Base-by-base conservation (phyloP, 2,888 invertebrate species). In the Lordiphosa andalusiaca region DNA sequence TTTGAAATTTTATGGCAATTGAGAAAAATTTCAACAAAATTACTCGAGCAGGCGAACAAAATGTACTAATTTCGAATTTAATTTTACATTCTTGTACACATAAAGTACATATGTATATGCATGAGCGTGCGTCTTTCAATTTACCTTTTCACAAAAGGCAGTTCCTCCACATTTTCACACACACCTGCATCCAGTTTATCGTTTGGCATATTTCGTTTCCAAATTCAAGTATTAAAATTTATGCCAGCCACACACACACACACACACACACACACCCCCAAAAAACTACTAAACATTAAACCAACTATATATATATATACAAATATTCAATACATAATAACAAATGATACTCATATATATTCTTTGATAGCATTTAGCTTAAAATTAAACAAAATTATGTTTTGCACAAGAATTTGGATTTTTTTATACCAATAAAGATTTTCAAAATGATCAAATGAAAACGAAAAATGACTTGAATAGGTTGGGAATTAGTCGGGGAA, bases 271-370 rank as follows among this genome's bases (percentile, higher is more conserved):
- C 16, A 16, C 16, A 50, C 50, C 33, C 63, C 65, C 56, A 37
- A 65, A 63, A 47, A 40, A 23, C 35, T 40, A 55, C 50, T 65
- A 65, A 50, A 63, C 19, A 62, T 52, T 64, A 64, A 61, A 58
- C 41, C 9, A 30, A 48, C 37, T 41, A 41, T 51, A 39, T 59
- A 40, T 59, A 40, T 44, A 48, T 59, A 47, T 35, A 23, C 48
- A 10, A 33, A 64, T 49, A 51, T 67, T 68, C 56, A 59, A 66
- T 62, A 69, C 71, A 54, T 67, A 75, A 81, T 85, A 83, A 83
- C 77, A 80, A 87, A 84, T 84, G 88, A 86, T 86, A 88, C 86
- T 88, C 88, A 86, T 87, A 87, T 69, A 81, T 86, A 76, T 73
- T 71, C 66, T 83, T 71, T 52, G 63, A 58, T 80, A 73, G 84